Evolutionary conservation across 2,888 invertebrate species (phyloP).

Genomic region (Melanostoma scalare): DNA sequence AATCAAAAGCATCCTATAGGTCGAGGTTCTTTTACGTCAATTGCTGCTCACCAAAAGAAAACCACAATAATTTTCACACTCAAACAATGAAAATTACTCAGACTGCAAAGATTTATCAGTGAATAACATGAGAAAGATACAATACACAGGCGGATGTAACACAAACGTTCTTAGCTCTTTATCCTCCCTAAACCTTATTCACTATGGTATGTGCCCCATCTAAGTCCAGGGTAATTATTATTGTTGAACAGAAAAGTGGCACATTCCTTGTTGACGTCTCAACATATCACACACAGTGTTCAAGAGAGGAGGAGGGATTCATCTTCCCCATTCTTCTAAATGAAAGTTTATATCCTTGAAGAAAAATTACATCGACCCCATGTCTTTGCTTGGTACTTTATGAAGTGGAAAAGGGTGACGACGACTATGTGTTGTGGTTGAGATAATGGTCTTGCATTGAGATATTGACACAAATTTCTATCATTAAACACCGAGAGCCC

Average conservation of each 20-base stretch:
- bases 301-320: constrained; percentile 9
- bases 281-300: constrained; percentile 30
- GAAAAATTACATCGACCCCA: constrained; percentile 25
- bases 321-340: constrained; percentile 41
- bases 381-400: constrained; percentile 37
- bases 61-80: constrained; percentile 16
- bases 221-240: constrained; percentile 65
- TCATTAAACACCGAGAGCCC: constrained; percentile 12
- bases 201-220: constrained; percentile 12
- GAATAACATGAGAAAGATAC: constrained; percentile 49
- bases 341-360: constrained; percentile 64
- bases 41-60: constrained; percentile 23
- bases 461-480: constrained; percentile 49
- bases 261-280: constrained; percentile 63
- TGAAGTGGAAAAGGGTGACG: constrained; percentile 62
- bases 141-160: constrained; percentile 18
- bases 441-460: constrained; percentile 58
- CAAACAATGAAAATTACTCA: background rate
- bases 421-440: constrained; percentile 52
- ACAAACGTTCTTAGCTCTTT: constrained; percentile 35
- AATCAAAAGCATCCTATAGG: constrained; percentile 23
- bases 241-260: constrained; percentile 61
- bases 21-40: constrained; percentile 47
- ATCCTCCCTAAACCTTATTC: constrained; percentile 9
- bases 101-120: constrained; percentile 62